A percentile compares a stretch with the other conserved stretches of the same genome.
Evolutionary conservation across 2,888 invertebrate species (phyloP).

Genomic region (Parascotia fuliginaria): DNA sequence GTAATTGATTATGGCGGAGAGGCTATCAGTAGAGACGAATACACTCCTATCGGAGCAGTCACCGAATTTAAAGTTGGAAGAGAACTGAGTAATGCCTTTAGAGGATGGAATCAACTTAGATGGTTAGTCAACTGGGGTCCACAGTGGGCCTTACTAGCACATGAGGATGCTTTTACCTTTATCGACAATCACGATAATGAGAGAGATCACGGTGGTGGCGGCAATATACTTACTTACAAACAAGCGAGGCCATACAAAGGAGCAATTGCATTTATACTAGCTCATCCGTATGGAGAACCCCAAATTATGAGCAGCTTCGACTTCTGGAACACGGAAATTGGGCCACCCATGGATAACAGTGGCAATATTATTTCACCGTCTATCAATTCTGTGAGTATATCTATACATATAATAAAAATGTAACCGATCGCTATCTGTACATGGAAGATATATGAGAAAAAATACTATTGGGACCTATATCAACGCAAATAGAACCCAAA

Average conservation of each 20-base stretch:
- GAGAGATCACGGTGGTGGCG: slow-evolving; percentile 87
- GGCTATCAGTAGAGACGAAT: slow-evolving; percentile 80
- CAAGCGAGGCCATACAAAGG: slow-evolving; percentile 88
- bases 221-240: slow-evolving; percentile 87
- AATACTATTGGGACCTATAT: too few relatives aligned
- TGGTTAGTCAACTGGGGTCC: slow-evolving; percentile 87
- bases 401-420: not conserved
- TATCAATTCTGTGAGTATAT: slow-evolving; percentile 82
- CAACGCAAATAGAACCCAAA: too few relatives aligned
- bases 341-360: slow-evolving; percentile 88
- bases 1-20: slow-evolving; percentile 89
- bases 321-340: slow-evolving; percentile 87
- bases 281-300: slow-evolving; percentile 92
- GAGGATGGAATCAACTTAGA: slow-evolving; percentile 83
- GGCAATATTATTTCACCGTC: slow-evolving; percentile 88
- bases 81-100: slow-evolving; percentile 73
- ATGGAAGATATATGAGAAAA: too few relatives aligned
- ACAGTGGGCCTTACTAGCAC: slow-evolving; percentile 87
- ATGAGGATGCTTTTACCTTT: slow-evolving; percentile 87
- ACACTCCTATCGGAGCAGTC: slow-evolving; percentile 86
- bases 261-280: slow-evolving; percentile 94
- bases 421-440: too few relatives aligned
- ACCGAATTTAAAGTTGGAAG: slow-evolving; percentile 87
- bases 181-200: slow-evolving; percentile 95
- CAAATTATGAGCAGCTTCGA: slow-evolving; percentile 94